These are phyloP conservation scores for Rhipidura dahli DNA, from an alignment of 2,113 vertebrate species.

Conservation along the genomic window DNA sequence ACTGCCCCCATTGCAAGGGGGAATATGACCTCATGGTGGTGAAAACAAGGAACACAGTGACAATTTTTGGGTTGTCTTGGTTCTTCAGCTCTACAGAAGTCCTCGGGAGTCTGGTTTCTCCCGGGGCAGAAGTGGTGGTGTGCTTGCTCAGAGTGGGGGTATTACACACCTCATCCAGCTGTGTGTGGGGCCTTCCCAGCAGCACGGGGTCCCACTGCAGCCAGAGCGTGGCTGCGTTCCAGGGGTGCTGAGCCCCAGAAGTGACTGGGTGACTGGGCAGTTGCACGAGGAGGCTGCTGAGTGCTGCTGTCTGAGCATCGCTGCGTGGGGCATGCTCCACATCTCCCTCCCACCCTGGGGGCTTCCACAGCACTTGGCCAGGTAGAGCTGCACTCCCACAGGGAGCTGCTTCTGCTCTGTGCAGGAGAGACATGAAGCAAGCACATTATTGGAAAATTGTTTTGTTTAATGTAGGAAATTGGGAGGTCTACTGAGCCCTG, in stretches of 20 bases:
- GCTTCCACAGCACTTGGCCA: accelerated
- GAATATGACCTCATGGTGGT: not conserved
- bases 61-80: not conserved
- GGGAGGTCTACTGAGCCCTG: not conserved
- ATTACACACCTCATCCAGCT: accelerated
- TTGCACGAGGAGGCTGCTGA: accelerated
- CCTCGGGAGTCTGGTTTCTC: not conserved
- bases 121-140: not conserved
- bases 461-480: not conserved
- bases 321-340: accelerated
- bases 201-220: accelerated
- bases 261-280: not conserved
- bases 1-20: not conserved
- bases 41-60: not conserved
- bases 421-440: not conserved
- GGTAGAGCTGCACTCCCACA: accelerated
- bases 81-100: not conserved
- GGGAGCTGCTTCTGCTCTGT: not conserved
- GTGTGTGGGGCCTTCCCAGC: not conserved
- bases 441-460: not conserved
- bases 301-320: accelerated
- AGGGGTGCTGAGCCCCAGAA: not conserved
- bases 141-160: not conserved
- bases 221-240: accelerated
- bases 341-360: accelerated